phyloP scores from a whole-genome alignment of 2,113 vertebrate species.

The Erinaceus europaeus region DNA sequence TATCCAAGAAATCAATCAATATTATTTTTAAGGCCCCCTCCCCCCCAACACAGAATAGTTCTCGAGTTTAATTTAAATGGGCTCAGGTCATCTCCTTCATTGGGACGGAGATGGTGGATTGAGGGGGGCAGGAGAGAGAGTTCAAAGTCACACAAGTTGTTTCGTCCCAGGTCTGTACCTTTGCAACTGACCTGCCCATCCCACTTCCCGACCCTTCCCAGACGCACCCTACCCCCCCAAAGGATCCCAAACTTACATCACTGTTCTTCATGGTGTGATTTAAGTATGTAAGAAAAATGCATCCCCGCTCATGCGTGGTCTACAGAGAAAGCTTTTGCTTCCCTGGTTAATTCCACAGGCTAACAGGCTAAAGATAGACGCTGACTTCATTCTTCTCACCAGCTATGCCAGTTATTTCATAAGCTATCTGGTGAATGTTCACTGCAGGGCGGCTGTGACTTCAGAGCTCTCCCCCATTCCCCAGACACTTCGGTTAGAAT shows the following conservation, averaged over 20 bases:
- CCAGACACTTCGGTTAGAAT: constrained; percentile 38
- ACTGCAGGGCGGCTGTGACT: not conserved
- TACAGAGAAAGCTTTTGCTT: not conserved
- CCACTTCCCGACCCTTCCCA: not conserved
- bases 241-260: not conserved
- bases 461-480: not conserved
- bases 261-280: not conserved
- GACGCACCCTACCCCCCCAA: too few species aligned
- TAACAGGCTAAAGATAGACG: not conserved
- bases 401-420: constrained; percentile 16
- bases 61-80: too few species aligned
- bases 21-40: too few species aligned
- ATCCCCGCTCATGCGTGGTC: not conserved
- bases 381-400: constrained; percentile 18
- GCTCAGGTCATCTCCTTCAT: too few species aligned
- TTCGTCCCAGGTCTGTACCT: not conserved
- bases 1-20: too few species aligned
- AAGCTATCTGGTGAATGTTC: not conserved
- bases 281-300: not conserved
- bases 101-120: too few species aligned
- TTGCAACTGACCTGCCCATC: not conserved
- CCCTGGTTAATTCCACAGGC: not conserved
- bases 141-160: not conserved
- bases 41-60: too few species aligned
- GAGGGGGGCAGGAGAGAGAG: not conserved